phyloP scores from a whole-genome alignment of 2,888 invertebrate genomes.

The Chymomyza fuscimana region DNA sequence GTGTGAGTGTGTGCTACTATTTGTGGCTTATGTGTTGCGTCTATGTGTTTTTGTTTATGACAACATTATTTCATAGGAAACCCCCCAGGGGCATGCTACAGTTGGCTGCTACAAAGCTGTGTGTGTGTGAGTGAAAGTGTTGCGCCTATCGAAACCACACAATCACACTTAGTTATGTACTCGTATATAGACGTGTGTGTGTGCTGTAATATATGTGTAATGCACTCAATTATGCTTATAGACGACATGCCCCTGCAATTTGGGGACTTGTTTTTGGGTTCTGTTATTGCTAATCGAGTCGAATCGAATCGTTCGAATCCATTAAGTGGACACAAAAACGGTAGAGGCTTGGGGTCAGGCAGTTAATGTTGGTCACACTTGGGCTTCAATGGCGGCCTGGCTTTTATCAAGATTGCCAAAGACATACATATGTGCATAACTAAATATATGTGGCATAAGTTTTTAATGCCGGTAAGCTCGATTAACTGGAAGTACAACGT shows the following conservation, averaged over 20 bases:
- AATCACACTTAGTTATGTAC: neutral
- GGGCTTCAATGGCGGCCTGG: neutral
- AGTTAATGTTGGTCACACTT: neutral
- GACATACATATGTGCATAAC: too few relatives aligned
- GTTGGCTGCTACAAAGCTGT: neutral
- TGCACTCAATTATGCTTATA: constrained; percentile 66
- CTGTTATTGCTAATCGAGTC: neutral
- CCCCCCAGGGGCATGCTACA: constrained; percentile 29
- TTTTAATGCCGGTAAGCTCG: neutral
- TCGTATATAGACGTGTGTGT: neutral
- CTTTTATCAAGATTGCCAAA: neutral
- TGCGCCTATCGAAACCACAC: neutral
- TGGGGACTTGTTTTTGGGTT: neutral
- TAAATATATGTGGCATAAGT: neutral
- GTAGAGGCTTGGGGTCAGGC: neutral
- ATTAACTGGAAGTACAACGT: too few relatives aligned
- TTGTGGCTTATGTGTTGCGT: neutral
- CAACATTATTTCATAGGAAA: constrained; percentile 57
- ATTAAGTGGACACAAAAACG: neutral
- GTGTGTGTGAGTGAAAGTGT: neutral
- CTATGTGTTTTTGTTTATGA: constrained; percentile 30
- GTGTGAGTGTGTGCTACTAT: neutral
- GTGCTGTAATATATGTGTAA: constrained; percentile 46
- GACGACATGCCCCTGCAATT: neutral
- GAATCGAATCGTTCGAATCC: neutral